A percentile compares a stretch with the other conserved stretches of the same genome.
Evolutionary conservation across 2,888 invertebrate genomes (phyloP).

Genomic region (Lissonota sp.): DNA sequence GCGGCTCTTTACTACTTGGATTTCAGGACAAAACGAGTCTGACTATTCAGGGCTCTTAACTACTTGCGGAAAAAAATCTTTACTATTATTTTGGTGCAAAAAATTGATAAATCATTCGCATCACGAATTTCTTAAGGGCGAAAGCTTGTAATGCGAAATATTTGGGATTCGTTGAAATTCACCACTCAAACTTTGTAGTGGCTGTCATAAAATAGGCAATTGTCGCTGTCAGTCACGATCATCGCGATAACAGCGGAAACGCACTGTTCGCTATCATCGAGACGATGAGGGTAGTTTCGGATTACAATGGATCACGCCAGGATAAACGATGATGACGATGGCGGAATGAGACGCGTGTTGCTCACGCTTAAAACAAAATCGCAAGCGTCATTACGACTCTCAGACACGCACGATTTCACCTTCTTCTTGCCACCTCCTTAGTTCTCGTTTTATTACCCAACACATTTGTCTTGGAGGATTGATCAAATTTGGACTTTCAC

Average conservation of each 20-base stretch:
- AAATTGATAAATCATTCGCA: too few relatives aligned
- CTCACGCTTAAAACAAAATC: constrained; percentile 47
- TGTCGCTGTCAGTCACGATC: not conserved
- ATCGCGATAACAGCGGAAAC: constrained; percentile 27
- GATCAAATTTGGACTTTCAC: not conserved
- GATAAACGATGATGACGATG: constrained; percentile 55
- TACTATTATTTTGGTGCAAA: too few relatives aligned
- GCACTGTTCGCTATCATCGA: constrained; percentile 51
- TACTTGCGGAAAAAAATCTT: too few relatives aligned
- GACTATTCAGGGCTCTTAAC: too few relatives aligned
- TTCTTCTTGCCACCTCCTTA: too few relatives aligned
- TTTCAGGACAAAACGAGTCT: too few relatives aligned
- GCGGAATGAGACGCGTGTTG: constrained; percentile 43
- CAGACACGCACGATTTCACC: constrained; percentile 55
- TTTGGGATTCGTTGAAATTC: too few relatives aligned
- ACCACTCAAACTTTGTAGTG: too few relatives aligned
- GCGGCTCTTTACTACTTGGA: too few relatives aligned
- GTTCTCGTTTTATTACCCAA: not conserved
- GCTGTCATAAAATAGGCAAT: constrained; percentile 3
- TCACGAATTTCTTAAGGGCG: too few relatives aligned
- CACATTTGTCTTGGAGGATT: not conserved
- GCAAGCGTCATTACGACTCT: constrained; percentile 65
- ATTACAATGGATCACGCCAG: constrained; percentile 58
- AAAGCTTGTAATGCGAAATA: too few relatives aligned
- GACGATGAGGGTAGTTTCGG: constrained; percentile 50